Conservation (phyloP, 2,888 invertebrate species). For the Tiphia femorata region DNA sequence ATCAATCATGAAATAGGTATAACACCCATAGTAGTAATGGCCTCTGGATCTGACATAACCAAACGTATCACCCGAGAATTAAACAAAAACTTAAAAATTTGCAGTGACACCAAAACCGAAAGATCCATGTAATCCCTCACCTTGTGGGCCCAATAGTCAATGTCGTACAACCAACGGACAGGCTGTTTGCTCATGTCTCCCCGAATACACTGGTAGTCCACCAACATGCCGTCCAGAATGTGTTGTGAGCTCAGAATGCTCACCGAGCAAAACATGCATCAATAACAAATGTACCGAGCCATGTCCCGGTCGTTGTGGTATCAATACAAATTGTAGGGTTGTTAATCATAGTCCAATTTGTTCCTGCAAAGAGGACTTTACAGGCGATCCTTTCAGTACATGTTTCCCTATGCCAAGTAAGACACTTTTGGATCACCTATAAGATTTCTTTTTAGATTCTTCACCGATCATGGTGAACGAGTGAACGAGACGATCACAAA, state of each 20-base stretch:
- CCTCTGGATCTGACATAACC: too few relatives aligned
- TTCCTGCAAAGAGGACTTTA: constrained; percentile 67
- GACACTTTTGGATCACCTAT: not conserved
- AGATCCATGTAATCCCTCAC: constrained; percentile 78
- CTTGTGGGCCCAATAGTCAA: constrained; percentile 79
- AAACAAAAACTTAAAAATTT: too few relatives aligned
- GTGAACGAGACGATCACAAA: too few relatives aligned
- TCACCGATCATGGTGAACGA: constrained; percentile 65
- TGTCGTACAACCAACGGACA: constrained; percentile 77
- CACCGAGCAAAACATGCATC: constrained; percentile 81
- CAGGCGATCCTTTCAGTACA: constrained; percentile 67
- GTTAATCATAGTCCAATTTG: constrained; percentile 66
- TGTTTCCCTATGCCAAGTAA: constrained; percentile 68
- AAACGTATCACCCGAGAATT: too few relatives aligned
- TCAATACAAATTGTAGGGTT: constrained; percentile 70
- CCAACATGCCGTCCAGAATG: constrained; percentile 83
- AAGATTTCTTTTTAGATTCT: not conserved
- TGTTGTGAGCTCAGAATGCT: constrained; percentile 79
- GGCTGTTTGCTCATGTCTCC: constrained; percentile 76
- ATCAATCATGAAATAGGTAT: too few relatives aligned
- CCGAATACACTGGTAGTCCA: constrained; percentile 77
- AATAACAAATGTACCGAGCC: constrained; percentile 84
- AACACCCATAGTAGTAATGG: too few relatives aligned
- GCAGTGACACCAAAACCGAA: too few relatives aligned
- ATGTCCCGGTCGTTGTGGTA: constrained; percentile 80